These are phyloP conservation scores for Patiria miniata DNA, from an alignment of 35 echinoderm and acorn worm species.

Conservation along the genomic window DNA sequence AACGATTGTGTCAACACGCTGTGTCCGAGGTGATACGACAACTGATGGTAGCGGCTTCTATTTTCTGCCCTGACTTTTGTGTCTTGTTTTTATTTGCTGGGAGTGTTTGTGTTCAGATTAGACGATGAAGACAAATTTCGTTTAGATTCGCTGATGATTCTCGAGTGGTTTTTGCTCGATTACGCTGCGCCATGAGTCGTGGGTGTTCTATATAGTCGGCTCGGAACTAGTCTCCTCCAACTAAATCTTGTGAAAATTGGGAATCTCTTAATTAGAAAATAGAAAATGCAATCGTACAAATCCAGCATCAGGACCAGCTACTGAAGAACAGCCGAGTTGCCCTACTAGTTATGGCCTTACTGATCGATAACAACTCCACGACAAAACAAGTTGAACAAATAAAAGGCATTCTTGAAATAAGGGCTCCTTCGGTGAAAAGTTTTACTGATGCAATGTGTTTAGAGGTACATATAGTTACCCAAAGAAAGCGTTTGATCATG, in stretches of 20 bases:
- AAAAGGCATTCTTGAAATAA: no score
- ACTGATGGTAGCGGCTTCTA: not conserved
- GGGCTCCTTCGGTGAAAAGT: no score
- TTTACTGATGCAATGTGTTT: no score
- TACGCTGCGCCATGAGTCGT: no score
- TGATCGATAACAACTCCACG: no score
- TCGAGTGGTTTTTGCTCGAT: not conserved
- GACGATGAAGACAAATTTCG: not conserved
- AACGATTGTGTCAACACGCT: not conserved
- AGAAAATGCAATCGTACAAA: not conserved
- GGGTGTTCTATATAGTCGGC: no score
- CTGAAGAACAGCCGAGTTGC: not conserved
- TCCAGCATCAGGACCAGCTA: not conserved
- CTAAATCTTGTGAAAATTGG: not conserved
- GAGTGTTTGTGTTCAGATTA: constrained; percentile 17
- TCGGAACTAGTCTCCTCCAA: no score
- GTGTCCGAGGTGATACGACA: constrained; percentile 15
- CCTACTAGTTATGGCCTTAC: no score
- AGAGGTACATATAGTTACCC: no score
- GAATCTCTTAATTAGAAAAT: not conserved
- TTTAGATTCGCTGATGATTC: not conserved
- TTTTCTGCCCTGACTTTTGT: not conserved
- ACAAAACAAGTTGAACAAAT: no score
- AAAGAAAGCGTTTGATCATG: no score
- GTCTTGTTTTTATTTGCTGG: no score